Percentiles rank a stretch among this genome's conserved stretches.
Evolutionary conservation across 2,797 vertebrate genomes (phyloP).

Genomic region (Tragopan temminckii): DNA sequence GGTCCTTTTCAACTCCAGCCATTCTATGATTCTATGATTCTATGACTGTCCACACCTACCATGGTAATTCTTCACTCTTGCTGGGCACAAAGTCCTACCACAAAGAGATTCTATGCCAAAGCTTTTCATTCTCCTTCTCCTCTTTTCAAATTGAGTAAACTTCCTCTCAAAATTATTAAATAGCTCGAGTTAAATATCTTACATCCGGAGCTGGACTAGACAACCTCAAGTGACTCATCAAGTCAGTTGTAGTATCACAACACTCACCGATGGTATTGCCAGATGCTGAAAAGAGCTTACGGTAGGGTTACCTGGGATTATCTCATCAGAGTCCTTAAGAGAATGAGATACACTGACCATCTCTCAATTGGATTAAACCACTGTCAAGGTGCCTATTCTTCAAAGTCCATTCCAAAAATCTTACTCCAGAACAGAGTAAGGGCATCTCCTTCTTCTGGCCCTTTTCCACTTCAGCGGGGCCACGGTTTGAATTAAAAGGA

Average conservation of each 20-base stretch:
- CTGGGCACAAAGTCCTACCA: fast-evolving
- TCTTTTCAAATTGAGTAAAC: fast-evolving
- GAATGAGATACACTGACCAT: background rate
- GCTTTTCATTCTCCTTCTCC: fast-evolving
- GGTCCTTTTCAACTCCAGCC: too few relatives aligned
- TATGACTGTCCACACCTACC: background rate
- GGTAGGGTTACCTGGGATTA: constrained; percentile 59
- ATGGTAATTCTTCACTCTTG: background rate
- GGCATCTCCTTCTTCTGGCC: fast-evolving
- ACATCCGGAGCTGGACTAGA: background rate
- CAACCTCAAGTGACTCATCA: background rate
- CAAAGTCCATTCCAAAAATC: background rate
- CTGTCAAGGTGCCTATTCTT: background rate
- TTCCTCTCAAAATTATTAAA: background rate
- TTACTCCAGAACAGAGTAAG: background rate
- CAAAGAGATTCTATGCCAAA: background rate
- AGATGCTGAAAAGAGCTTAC: constrained; percentile 31
- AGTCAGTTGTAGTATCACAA: constrained; percentile 32
- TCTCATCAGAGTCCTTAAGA: constrained; percentile 30
- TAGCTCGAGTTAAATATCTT: background rate
- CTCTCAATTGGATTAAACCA: constrained; percentile 11
- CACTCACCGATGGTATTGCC: background rate
- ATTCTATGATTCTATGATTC: too few relatives aligned
- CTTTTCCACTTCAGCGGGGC: background rate
- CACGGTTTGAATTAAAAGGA: background rate